phyloP scores from a whole-genome alignment of 1,140 invertebrate genomes.

The Leptopilina boulardi region DNA sequence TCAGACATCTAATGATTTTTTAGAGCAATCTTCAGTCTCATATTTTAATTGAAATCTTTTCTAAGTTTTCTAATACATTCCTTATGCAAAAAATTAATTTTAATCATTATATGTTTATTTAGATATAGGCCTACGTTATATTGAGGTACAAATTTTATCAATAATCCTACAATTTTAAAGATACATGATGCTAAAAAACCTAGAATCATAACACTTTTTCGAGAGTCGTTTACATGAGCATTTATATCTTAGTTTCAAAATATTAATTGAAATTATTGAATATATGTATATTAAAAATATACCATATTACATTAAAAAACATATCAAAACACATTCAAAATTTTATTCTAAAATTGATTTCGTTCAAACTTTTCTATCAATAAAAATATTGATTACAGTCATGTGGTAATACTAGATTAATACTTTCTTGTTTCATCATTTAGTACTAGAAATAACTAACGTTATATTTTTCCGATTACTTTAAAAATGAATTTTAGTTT shows the following conservation, averaged over 20 bases:
- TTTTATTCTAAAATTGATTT: background rate
- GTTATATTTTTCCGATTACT: background rate
- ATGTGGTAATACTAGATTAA: constrained; percentile 70
- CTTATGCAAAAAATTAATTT: background rate
- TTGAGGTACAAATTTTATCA: constrained; percentile 1
- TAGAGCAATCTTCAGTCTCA: constrained; percentile 3
- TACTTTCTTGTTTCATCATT: constrained; percentile 58
- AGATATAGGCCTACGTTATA: background rate
- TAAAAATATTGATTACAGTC: constrained; percentile 61
- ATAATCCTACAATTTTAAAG: background rate
- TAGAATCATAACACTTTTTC: background rate
- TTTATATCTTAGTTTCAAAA: background rate
- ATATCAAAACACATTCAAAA: too few relatives aligned
- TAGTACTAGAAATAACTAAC: background rate
- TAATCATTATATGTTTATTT: background rate
- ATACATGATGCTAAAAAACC: background rate
- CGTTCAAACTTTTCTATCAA: too few relatives aligned
- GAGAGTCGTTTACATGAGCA: background rate
- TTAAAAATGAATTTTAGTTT: background rate
- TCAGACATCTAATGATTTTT: background rate
- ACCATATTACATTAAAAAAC: background rate
- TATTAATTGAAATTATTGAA: background rate
- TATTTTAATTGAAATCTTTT: constrained; percentile 2
- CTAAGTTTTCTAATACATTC: background rate
- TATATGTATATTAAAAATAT: background rate